These are phyloP conservation scores for Epinephelus lanceolatus DNA, from an alignment of 2,113 vertebrate genomes.

Conservation along the genomic window DNA sequence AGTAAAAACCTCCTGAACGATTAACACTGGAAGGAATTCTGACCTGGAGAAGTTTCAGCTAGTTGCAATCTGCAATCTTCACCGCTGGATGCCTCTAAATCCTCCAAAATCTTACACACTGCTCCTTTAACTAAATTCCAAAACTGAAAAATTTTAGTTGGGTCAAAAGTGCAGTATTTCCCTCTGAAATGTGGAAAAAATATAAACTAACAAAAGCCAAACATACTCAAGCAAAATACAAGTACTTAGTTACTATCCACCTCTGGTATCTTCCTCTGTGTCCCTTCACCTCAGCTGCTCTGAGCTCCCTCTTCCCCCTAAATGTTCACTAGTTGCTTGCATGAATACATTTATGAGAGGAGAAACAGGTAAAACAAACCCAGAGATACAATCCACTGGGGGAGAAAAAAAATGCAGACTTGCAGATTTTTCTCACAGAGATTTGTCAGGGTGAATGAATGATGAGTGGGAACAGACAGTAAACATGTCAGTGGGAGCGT, in stretches of 20 bases:
- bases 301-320: slow-evolving; percentile 2
- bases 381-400: slow-evolving; percentile 64
- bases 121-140: no score
- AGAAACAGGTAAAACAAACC: slow-evolving; percentile 61
- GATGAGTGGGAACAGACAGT: slow-evolving; percentile 70
- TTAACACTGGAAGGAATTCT: no score
- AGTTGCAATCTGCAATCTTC: no score
- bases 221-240: not conserved
- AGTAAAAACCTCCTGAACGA: no score
- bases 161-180: not conserved
- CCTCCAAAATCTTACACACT: no score
- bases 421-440: slow-evolving; percentile 79
- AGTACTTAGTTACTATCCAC: not conserved
- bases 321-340: slow-evolving; percentile 54
- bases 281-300: slow-evolving; percentile 31
- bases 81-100: no score
- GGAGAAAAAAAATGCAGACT: slow-evolving; percentile 77
- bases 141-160: no score
- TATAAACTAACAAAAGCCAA: not conserved
- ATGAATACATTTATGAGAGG: slow-evolving; percentile 70
- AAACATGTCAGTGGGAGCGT: slow-evolving; percentile 58
- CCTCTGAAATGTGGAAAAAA: not conserved
- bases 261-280: not conserved
- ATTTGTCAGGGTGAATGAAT: slow-evolving; percentile 81
- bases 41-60: no score